Evolutionary conservation across 2,888 invertebrate species (phyloP).

Genomic region (Dorcus parallelipipedus): DNA sequence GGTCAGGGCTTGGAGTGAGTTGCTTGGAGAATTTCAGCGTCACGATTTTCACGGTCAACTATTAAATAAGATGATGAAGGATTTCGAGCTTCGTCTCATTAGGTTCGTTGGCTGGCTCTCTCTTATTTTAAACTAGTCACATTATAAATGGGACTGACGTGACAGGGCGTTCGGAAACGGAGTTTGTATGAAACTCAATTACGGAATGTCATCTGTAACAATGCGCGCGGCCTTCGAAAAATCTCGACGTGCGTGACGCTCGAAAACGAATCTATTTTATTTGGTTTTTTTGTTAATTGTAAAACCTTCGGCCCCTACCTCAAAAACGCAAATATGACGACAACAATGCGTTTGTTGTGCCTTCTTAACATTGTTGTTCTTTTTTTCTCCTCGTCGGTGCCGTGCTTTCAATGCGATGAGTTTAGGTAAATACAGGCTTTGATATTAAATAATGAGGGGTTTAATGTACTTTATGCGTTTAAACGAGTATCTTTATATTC

Average conservation of each 20-base stretch:
- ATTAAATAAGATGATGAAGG: conserved; percentile 41
- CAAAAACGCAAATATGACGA: conserved; percentile 19
- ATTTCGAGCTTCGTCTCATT: conserved; percentile 20
- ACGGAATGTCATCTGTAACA: background rate
- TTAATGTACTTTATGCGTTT: conserved; percentile 35
- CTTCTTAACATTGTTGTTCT: conserved; percentile 16
- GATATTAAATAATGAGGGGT: conserved; percentile 37
- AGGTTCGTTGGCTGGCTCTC: conserved; percentile 11
- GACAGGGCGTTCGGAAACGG: too few relatives aligned
- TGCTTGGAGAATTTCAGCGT: conserved; percentile 16
- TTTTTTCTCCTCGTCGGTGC: conserved; percentile 8
- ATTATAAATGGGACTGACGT: too few relatives aligned
- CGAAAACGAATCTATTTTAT: background rate
- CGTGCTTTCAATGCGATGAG: conserved; percentile 28
- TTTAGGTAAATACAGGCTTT: conserved; percentile 39
- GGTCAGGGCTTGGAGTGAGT: too few relatives aligned
- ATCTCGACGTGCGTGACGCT: background rate
- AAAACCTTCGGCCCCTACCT: background rate
- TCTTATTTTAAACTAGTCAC: too few relatives aligned
- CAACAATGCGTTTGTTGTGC: conserved; percentile 26
- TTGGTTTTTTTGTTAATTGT: background rate
- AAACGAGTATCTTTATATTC: conserved; percentile 30
- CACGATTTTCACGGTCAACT: conserved; percentile 37
- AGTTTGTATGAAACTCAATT: background rate
- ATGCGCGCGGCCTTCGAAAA: background rate